Evolutionary conservation across 2,113 vertebrate genomes (phyloP), one percentile per base, ranked within the genome.

Genomic region (Silurus meridionalis): DNA sequence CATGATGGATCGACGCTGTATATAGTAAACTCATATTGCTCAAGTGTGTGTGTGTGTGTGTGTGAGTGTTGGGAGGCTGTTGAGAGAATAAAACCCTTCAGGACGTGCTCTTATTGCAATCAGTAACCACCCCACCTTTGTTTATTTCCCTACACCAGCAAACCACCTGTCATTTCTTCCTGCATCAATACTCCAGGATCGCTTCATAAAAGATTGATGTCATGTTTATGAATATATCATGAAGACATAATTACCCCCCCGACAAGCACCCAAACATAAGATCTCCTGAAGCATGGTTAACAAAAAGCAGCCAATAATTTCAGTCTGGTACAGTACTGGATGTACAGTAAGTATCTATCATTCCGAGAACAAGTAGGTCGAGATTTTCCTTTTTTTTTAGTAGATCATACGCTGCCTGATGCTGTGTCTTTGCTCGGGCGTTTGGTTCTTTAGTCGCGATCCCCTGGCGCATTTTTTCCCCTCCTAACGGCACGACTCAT

Each of bases 401-500:
- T 82, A 66, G 80, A 66, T 82, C 80, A 66, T 53, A 13, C 37
- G 46, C 61, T 8, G 7, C 52, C 66, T 58, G 52, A 37, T 87
- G 53, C 58, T 64, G 63, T 88, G 57, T 58, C 63, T 78, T 86
- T 55, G 83, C 71, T 66, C 14, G 60, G 50, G 60, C 37, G 37
- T 37, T 60, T 72, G n/a, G 23, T 83, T 83, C 69, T 83, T 64
- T 79, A 63, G 23, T 55, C 10, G 61, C 61, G 84, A 82, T 80
- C 46, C 83, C 80, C 57, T 60, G 78, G 61, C 37, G 14, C 55
- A 2, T 74, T 74, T 84, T 83, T 37, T 37, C 37, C 64, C 46
- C 82, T 37, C 46, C 64, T 37, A 53, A 71, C 80, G 55, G 46
- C 63, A 53, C 28, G 69, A 84, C 19, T 84, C 88, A 88, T 88